Evolutionary conservation across 1,140 invertebrate species (phyloP), one percentile per base, ranked within the genome.

Genomic region (Ips typographus): DNA sequence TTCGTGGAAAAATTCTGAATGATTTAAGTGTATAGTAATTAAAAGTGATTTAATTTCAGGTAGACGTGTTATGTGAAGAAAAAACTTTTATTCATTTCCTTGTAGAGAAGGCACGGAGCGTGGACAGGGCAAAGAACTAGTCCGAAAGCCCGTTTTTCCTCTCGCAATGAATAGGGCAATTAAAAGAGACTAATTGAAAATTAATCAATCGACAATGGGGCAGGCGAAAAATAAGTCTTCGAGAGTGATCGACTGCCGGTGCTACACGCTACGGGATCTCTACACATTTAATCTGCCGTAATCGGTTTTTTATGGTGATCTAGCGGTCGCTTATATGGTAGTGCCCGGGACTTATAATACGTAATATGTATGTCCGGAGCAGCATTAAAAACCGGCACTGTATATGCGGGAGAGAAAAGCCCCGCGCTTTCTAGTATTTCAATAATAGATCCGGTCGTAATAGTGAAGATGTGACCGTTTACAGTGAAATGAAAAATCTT

Each of bases 271-370:
- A 65, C 40, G 40, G 41, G 63, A 65, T 56, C 63, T 65, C 63
- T 43, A 56, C 22, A 22, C 51, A 37, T 53, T 65, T 65, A 65
- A 65, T 65, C 52, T 56, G 52, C 52, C n/a, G 63, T 65, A 65
- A 65, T 65, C 40, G 63, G 38, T 65, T 65, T 65, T 65, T 65
- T 65, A 65, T 65, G 63, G 63, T 56, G 51, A 65, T 65, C 36
- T 43, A 5, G 63, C 63, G 63, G 63, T 53, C 40, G 7, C 63
- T 65, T 56, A 65, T 65, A 65, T 65, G 52, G 63, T 38, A 56
- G 44, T 52, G 44, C 44, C 52, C 51, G 51, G 52, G 51, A 65
- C 52, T 65, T 65, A 65, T 65, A 41, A 65, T 56, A 65, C 56
- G 63, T 57, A 63, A 63, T 63, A 63, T 63, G 61, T 63, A 63